Percentiles rank a stretch among this genome's conserved stretches.
Evolutionary conservation across 1,140 invertebrate species (phyloP).

Genomic region (Phortica variegata): DNA sequence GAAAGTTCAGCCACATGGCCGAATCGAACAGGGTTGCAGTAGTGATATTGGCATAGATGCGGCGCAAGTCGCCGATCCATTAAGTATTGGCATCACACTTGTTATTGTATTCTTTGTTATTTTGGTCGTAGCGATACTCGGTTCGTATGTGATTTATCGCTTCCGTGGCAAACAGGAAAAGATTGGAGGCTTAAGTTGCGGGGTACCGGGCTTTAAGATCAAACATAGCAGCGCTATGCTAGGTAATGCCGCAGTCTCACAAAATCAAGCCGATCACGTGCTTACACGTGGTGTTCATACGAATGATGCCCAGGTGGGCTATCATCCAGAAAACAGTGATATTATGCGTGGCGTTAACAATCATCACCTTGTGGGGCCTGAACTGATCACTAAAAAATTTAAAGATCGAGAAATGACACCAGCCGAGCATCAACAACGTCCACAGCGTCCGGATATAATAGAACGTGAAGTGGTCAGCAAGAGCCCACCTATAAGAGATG

Average conservation of each 20-base stretch:
- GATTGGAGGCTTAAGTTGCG: constrained; percentile 60
- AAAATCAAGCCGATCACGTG: constrained; percentile 60
- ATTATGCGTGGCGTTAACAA: constrained; percentile 67
- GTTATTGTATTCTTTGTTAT: constrained; percentile 94
- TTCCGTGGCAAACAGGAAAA: constrained; percentile 83
- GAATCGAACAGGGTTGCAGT: constrained; percentile 68
- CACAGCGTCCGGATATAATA: constrained; percentile 88
- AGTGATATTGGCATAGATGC: constrained; percentile 72
- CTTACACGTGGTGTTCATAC: constrained; percentile 58
- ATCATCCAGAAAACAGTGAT: constrained; percentile 68
- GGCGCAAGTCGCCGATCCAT: constrained; percentile 76
- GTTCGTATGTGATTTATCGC: constrained; percentile 86
- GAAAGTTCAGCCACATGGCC: constrained; percentile 68
- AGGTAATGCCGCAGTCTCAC: constrained; percentile 62
- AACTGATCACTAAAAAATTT: constrained; percentile 81
- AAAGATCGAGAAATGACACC: constrained; percentile 77
- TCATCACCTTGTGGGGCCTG: constrained; percentile 73
- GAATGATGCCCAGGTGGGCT: constrained; percentile 57
- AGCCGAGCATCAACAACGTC: constrained; percentile 62
- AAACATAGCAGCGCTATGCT: constrained; percentile 67
- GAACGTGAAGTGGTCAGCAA: constrained; percentile 83
- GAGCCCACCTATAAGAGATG: constrained; percentile 70
- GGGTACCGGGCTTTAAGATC: constrained; percentile 61
- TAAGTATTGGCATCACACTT: constrained; percentile 87
- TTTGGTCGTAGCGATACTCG: constrained; percentile 80